phyloP scores from a whole-genome alignment of 2,113 vertebrate genomes.

The Clupea harengus region DNA sequence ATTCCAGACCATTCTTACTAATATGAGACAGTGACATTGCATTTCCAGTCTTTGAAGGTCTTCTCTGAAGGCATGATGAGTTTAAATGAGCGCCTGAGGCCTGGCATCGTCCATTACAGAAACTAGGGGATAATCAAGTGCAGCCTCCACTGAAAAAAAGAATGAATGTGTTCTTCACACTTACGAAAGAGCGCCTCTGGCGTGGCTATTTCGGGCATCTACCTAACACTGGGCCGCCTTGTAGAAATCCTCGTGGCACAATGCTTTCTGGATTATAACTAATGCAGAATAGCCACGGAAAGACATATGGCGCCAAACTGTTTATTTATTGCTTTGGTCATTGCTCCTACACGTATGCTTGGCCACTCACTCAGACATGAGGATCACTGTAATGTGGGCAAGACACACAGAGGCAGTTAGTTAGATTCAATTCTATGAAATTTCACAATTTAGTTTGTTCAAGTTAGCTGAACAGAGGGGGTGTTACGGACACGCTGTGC shows the following conservation, averaged over 20 bases:
- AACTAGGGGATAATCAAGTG: not conserved
- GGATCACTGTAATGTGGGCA: not conserved
- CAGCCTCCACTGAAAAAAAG: not conserved
- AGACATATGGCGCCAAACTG: not conserved
- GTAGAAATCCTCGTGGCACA: not conserved
- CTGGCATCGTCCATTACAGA: not conserved
- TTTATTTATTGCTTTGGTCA: not conserved
- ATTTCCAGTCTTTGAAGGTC: not conserved
- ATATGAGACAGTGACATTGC: not conserved
- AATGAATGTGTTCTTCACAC: not conserved
- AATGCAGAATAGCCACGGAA: not conserved
- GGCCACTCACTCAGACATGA: not conserved
- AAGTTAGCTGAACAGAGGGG: too few relatives aligned
- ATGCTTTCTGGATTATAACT: not conserved
- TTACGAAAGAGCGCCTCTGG: not conserved
- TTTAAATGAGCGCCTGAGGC: not conserved
- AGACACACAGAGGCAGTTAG: not conserved
- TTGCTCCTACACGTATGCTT: not conserved
- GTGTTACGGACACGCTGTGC: too few relatives aligned
- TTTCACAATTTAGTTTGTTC: too few relatives aligned
- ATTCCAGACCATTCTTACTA: not conserved
- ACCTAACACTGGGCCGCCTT: too few relatives aligned
- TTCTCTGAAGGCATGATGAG: not conserved
- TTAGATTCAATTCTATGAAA: too few relatives aligned
- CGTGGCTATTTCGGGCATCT: not conserved